Evolutionary conservation across 2,113 vertebrate genomes (phyloP).

Genomic region (Nothobranchius furzeri): DNA sequence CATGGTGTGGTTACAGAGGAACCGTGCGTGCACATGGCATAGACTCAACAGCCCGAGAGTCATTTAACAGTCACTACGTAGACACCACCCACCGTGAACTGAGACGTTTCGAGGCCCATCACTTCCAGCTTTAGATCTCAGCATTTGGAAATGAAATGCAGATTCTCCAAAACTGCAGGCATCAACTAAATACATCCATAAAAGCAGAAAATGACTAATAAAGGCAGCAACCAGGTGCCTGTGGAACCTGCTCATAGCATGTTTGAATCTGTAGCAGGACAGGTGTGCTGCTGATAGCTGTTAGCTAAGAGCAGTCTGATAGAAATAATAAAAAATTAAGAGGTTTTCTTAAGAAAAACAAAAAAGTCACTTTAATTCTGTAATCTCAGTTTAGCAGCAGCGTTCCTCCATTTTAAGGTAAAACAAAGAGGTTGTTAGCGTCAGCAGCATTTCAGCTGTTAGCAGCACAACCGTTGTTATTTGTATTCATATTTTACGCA

Average conservation of each 20-base stretch:
- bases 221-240: neutral
- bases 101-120: no score
- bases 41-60: neutral
- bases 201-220: neutral
- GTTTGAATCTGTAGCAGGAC: no score
- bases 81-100: neutral
- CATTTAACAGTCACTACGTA: neutral
- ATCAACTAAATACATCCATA: neutral
- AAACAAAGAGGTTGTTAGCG: neutral
- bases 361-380: no score
- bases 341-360: no score
- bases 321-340: no score
- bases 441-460: neutral
- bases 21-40: no score
- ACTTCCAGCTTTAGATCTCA: no score
- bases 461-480: no score
- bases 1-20: neutral
- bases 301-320: no score
- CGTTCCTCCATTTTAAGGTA: neutral
- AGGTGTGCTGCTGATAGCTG: no score
- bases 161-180: neutral
- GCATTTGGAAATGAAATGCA: neutral
- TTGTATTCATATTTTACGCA: no score
- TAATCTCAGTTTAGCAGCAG: neutral
- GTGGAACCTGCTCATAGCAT: no score